Conservation (phyloP, 2,888 invertebrate species). For the Allacma fusca region DNA sequence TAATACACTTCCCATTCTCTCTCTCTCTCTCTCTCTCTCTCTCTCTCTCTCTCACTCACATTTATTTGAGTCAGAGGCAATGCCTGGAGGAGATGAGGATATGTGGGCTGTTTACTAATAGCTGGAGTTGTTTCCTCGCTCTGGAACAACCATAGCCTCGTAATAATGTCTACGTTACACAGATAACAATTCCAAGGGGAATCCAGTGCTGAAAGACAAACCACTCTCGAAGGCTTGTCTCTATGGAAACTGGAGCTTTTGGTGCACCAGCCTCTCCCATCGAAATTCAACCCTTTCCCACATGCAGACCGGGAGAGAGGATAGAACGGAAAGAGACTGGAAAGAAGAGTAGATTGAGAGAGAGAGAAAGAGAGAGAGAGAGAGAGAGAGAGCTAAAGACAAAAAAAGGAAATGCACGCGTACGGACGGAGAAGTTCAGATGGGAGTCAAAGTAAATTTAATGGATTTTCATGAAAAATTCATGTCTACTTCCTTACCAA, state of each 20-base stretch:
- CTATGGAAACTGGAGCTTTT: too few relatives aligned
- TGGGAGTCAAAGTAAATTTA: slow-evolving; percentile 34
- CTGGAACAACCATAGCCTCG: too few relatives aligned
- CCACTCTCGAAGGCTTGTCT: too few relatives aligned
- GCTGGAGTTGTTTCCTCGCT: too few relatives aligned
- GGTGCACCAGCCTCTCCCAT: too few relatives aligned
- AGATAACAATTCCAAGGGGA: too few relatives aligned
- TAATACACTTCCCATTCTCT: slow-evolving; percentile 9
- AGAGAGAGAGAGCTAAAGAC: slow-evolving; percentile 10
- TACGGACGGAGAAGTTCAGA: not conserved
- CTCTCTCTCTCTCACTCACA: not conserved
- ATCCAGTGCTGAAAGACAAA: too few relatives aligned
- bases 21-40: not conserved
- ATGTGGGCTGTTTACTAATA: too few relatives aligned
- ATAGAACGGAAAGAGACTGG: not conserved
- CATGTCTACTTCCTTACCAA: slow-evolving; percentile 40
- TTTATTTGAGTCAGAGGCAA: not conserved
- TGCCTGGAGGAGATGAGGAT: too few relatives aligned
- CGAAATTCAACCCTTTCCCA: too few relatives aligned
- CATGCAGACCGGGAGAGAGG: too few relatives aligned
- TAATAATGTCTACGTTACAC: too few relatives aligned
- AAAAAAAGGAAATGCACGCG: slow-evolving; percentile 29
- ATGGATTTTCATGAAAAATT: slow-evolving; percentile 53
- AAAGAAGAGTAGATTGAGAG: slow-evolving; percentile 20
- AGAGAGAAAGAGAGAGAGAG: not conserved